These are phyloP conservation scores for Tetramorium alpestre DNA, from an alignment of 1,140 invertebrate genomes.

Conservation along the genomic window DNA sequence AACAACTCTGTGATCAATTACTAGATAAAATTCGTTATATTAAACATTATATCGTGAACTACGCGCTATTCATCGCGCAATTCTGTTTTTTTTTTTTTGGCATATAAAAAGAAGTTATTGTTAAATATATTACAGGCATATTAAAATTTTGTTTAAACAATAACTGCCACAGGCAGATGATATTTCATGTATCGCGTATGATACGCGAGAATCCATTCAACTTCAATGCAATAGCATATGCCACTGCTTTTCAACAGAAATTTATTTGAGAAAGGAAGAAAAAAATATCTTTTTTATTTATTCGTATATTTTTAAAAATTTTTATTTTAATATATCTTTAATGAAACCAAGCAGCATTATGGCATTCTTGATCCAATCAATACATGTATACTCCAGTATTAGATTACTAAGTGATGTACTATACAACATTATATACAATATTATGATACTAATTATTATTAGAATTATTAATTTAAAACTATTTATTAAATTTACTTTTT, in stretches of 20 bases:
- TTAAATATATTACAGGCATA: background rate
- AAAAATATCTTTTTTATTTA: constrained; percentile 10
- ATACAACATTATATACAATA: background rate
- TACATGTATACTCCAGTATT: background rate
- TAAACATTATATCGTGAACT: background rate
- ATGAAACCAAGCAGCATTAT: too few relatives aligned
- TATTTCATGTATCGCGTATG: background rate
- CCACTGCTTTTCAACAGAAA: background rate
- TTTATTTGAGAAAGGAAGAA: background rate
- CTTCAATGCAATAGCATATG: background rate
- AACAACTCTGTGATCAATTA: background rate
- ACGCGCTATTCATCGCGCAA: background rate
- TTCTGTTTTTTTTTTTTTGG: background rate
- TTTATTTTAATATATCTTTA: background rate
- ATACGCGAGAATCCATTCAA: constrained; percentile 26
- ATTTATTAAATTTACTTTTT: background rate
- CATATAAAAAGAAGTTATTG: background rate
- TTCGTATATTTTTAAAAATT: background rate
- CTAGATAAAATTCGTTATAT: background rate
- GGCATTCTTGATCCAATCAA: too few relatives aligned
- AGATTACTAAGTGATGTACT: too few relatives aligned
- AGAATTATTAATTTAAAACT: background rate
- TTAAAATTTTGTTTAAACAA: constrained; percentile 36
- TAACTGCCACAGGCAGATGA: constrained; percentile 6
- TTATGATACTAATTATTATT: background rate